A percentile compares a stretch with the other conserved stretches of the same genome.
These are phyloP conservation scores for Mesoligia furuncula DNA, from an alignment of 2,888 invertebrate genomes.

Conservation along the genomic window DNA sequence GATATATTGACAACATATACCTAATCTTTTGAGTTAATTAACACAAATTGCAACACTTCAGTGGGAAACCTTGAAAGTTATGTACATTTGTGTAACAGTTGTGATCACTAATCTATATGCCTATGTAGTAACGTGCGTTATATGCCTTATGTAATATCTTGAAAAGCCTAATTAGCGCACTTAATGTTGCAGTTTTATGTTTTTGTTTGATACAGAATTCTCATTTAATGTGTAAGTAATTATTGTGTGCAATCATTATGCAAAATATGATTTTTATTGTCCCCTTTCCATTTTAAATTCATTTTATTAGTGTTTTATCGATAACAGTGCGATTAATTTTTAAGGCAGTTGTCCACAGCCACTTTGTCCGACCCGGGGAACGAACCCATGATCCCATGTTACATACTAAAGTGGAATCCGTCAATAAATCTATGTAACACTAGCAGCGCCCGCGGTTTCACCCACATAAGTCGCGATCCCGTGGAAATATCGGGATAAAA, in stretches of 20 bases:
- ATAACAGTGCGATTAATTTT: not conserved
- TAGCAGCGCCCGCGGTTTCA: too few species aligned
- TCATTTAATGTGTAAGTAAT: slow-evolving; percentile 6
- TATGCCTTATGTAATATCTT: slow-evolving; percentile 17
- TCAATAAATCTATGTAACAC: not conserved
- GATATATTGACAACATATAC: not conserved
- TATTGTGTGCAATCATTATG: slow-evolving; percentile 2
- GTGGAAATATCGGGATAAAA: too few species aligned
- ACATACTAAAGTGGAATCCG: not conserved
- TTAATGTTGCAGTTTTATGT: slow-evolving; percentile 12
- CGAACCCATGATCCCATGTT: too few species aligned
- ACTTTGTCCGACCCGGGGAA: too few species aligned
- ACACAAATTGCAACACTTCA: not conserved
- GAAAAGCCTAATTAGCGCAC: not conserved
- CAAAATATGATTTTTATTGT: not conserved
- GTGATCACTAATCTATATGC: slow-evolving; percentile 8
- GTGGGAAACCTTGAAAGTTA: slow-evolving; percentile 8
- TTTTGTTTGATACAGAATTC: slow-evolving; percentile 6
- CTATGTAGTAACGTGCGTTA: not conserved
- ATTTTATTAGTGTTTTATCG: not conserved
- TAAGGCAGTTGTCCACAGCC: too few species aligned
- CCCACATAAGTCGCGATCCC: too few species aligned
- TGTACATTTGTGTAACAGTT: slow-evolving; percentile 7
- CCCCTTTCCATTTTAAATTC: not conserved
- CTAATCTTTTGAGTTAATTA: not conserved